Evolutionary conservation across 2,113 vertebrate species (phyloP), one percentile per base, ranked within the genome.

Genomic region (Nibea albiflora): DNA sequence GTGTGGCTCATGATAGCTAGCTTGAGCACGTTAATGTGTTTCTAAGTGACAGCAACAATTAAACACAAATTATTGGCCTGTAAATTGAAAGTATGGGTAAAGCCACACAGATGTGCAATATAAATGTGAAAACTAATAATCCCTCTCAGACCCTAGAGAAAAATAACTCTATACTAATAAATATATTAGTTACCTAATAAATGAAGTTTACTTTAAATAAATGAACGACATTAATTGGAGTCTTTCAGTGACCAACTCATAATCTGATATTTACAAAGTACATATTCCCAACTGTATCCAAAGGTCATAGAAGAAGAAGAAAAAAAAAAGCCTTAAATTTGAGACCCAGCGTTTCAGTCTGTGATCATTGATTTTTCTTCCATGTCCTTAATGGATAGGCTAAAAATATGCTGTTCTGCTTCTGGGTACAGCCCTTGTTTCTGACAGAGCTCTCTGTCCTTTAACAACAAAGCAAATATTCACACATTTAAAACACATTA

Each of bases 291-390:
- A 73, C 72, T 85, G 71, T 64, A 68, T 73, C 62, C 50, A 93
- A 86, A 91, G 84, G 91, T 92, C 90, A 83, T 11, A 39, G 58
- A 72, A 20, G 20, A 5, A 53, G 54, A 35, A 35, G 8, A 35
- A 31, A 60, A 68, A 60, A 68, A 61, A 14, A 65, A 74, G 56
- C 81, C 61, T 54, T 78, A 76, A 78, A 91, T 87, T 66, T 86
- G 84, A 92, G 90, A 90, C 88, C 90, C 56, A 77, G 54, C 52
- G 77, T 81, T 85, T 89, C 81, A 74, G 85, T 71, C 83, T 81
- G 73, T 65, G 77, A 89, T 81, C 74, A 93, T 90, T 90, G 92
- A 94, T 93, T 93, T 90, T 83, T 82, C 71, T 86, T 74, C 74
- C 67, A 74, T 81, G 81, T 87, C 86, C 85, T 88, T 91, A 93